Base-by-base conservation (phyloP, 35 echinoderm and acorn worm genomes). In the Ophioderma brevispina region DNA sequence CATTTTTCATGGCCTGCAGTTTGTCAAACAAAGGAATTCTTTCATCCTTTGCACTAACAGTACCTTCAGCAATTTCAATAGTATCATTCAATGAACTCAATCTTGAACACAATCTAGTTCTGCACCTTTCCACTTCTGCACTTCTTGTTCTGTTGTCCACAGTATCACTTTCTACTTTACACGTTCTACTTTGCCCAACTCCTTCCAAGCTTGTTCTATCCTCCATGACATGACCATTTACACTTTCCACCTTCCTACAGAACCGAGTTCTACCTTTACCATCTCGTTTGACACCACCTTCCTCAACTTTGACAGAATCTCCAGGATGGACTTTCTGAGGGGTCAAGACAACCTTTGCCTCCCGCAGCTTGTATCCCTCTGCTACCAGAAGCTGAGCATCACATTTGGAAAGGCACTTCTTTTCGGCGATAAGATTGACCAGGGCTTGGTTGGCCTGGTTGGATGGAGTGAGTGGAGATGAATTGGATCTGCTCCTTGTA, bases 331-430 rank as follows among this genome's bases (percentile, higher is more conserved):
- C 81, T 40, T 94, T 94, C 28, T 89, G 92, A n/a, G 92, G 92
- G 0, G 92, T 94, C 28, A 94, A 33, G 32, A 94, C 36, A 32
- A 94, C 75, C 42, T 94, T 94, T 17, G 92, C 82, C 76, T 94
- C 86, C 46, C 75, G 82, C 32, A 94, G 75, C 78, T 97, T 91
- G 77, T 93, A 91, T 13, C 96, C 96, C 77, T 98, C 96, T 3
- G 96, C 96, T 8, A 98, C 78, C 33, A 94, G 55, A 13, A 98
- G 96, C 49, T 94, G 85, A 36, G 92, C 92, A 78, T 98, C 96
- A 34, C 46, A 94, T 55, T 78, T 84, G 38, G 96, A 94, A 42
- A 98, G 85, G 76, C 96, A 85, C 84, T 94, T 88, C 43, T 87
- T 82, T 84, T 98, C 86, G 2, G 96, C 96, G 13, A 98, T 77